Percentiles rank a stretch among this genome's conserved stretches.
Evolutionary conservation across 1,140 invertebrate genomes (phyloP).

Genomic region (Brachystomella parvula): DNA sequence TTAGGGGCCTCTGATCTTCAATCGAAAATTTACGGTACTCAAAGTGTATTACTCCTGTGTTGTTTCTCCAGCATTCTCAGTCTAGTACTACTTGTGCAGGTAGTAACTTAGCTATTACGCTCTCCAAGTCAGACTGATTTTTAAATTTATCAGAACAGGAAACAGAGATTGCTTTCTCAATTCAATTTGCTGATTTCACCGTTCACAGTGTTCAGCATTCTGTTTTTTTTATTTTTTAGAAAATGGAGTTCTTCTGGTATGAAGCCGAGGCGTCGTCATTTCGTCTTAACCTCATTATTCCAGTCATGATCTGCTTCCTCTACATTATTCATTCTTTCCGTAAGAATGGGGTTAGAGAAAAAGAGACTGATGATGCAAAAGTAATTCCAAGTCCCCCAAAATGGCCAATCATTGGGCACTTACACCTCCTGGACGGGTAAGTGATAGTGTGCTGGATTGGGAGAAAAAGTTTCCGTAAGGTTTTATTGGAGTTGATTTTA

Average conservation of each 20-base stretch:
- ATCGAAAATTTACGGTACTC: no score
- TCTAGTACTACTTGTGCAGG: no score
- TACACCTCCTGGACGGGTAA: constrained; percentile 33
- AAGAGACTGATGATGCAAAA: background rate
- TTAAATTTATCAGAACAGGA: no score
- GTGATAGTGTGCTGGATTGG: background rate
- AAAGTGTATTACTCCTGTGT: no score
- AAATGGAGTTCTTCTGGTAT: background rate
- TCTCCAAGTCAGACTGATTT: no score
- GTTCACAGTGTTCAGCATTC: background rate
- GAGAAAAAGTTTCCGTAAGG: background rate
- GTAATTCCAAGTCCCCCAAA: constrained; percentile 24
- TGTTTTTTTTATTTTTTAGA: background rate
- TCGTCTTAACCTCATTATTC: background rate
- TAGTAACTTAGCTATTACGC: no score
- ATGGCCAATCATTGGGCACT: constrained; percentile 29
- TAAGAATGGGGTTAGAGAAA: background rate
- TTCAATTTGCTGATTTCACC: background rate
- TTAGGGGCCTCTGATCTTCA: no score
- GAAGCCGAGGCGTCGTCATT: background rate
- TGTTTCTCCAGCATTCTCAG: no score
- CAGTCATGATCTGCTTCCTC: background rate
- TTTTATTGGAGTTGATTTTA: background rate
- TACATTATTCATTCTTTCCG: background rate
- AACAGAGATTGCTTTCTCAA: background rate